phyloP scores from a whole-genome alignment of 2,888 invertebrate species.

The Uloborus plumipes region DNA sequence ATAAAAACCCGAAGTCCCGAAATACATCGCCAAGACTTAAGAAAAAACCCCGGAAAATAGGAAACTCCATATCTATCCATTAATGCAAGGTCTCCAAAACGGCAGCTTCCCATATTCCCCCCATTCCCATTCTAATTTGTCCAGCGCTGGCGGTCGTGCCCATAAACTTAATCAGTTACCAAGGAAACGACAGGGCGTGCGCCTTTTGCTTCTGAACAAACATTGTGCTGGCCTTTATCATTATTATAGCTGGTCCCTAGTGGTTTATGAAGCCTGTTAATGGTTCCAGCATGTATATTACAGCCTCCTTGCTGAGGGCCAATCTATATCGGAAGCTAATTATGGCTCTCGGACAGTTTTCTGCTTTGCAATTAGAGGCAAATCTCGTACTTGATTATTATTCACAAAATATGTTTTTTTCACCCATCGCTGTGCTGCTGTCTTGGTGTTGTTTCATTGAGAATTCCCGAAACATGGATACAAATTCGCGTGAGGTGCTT shows the following conservation, averaged over 20 bases:
- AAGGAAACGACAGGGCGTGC: slow-evolving; percentile 54
- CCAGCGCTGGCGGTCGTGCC: slow-evolving; percentile 32
- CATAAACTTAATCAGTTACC: slow-evolving; percentile 63
- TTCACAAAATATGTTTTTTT: slow-evolving; percentile 1
- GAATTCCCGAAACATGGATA: neutral
- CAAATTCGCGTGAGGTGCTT: neutral
- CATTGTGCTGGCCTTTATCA: slow-evolving; percentile 49
- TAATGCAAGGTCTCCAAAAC: neutral
- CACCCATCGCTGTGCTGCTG: neutral
- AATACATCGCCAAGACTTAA: neutral
- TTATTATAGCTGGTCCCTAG: slow-evolving; percentile 50
- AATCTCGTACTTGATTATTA: slow-evolving; percentile 23
- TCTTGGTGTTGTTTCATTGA: too few relatives aligned
- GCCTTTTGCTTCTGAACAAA: slow-evolving; percentile 61
- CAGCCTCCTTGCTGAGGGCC: slow-evolving; percentile 48
- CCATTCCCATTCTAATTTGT: slow-evolving; percentile 63
- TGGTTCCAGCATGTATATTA: slow-evolving; percentile 48
- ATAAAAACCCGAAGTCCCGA: too few relatives aligned
- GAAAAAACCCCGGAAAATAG: slow-evolving; percentile 12
- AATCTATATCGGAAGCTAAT: slow-evolving; percentile 55
- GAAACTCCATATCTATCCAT: slow-evolving; percentile 29
- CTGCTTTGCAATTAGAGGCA: slow-evolving; percentile 38
- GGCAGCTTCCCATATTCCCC: neutral
- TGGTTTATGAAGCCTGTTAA: slow-evolving; percentile 35
- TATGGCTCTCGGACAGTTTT: slow-evolving; percentile 16